Evolutionary conservation across 2,888 invertebrate species (phyloP).

Genomic region (Hypercompe scribonia): DNA sequence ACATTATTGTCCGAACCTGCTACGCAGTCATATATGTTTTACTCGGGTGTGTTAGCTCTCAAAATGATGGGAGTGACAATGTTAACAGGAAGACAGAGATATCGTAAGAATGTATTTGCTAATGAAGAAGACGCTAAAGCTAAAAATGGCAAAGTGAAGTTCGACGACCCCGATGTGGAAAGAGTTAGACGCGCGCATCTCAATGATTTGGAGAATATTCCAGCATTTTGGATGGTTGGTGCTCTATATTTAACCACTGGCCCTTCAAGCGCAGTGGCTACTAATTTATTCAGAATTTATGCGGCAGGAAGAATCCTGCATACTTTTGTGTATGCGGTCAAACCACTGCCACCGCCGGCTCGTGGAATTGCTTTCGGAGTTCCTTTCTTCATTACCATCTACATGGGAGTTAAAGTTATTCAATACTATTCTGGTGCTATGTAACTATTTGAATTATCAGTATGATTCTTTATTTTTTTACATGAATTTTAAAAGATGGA

Average conservation of each 20-base stretch:
- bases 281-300: constrained; percentile 74
- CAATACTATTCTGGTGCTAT: constrained; percentile 57
- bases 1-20: constrained; percentile 60
- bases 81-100: constrained; percentile 61
- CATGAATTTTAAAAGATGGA: neutral
- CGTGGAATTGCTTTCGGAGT: constrained; percentile 67
- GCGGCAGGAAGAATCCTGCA: constrained; percentile 86
- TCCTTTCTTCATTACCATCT: constrained; percentile 64
- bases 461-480: neutral
- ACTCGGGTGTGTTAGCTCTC: constrained; percentile 65
- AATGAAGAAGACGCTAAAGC: constrained; percentile 69
- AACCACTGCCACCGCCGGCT: constrained; percentile 87
- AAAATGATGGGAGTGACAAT: constrained; percentile 64
- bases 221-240: constrained; percentile 87
- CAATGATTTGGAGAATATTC: constrained; percentile 91
- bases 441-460: constrained; percentile 34
- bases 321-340: constrained; percentile 88
- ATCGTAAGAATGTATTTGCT: constrained; percentile 66
- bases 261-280: constrained; percentile 72
- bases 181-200: constrained; percentile 86
- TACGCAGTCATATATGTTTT: constrained; percentile 65
- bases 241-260: constrained; percentile 86
- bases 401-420: constrained; percentile 70
- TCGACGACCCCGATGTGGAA: constrained; percentile 75
- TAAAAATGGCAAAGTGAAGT: constrained; percentile 62